A percentile compares a stretch with the other conserved stretches of the same genome.
Evolutionary conservation across 2,797 vertebrate species (phyloP).

Genomic region (Zalophus californianus): DNA sequence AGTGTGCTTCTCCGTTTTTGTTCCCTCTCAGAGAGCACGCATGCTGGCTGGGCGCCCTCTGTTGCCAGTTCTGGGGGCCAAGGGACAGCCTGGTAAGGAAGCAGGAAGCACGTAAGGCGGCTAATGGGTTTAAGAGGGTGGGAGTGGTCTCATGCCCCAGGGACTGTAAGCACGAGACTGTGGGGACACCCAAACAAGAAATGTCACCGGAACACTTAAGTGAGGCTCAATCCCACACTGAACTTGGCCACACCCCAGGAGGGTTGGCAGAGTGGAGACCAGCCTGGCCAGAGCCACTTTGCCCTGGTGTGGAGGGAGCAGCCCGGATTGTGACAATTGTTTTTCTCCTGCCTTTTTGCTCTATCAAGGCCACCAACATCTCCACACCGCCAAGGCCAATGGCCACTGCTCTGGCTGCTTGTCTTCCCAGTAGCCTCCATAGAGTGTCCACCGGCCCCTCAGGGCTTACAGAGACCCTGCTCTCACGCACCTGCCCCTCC

Average conservation of each 20-base stretch:
- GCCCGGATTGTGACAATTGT: background rate
- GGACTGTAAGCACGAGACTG: background rate
- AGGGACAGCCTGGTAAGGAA: slow-evolving; percentile 83
- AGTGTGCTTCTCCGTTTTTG: background rate
- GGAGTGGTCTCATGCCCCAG: background rate
- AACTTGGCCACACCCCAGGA: background rate
- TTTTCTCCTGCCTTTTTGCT: background rate
- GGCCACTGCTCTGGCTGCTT: background rate
- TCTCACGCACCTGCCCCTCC: background rate
- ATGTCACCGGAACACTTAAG: background rate
- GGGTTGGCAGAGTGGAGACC: background rate
- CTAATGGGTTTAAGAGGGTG: background rate
- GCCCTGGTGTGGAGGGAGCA: background rate
- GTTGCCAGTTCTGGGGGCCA: slow-evolving; percentile 85
- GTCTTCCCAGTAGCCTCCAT: background rate
- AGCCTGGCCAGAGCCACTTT: background rate
- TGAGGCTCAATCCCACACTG: background rate
- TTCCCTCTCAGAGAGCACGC: slow-evolving; percentile 83
- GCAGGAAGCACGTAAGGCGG: background rate
- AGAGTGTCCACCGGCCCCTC: background rate
- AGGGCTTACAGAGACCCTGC: background rate
- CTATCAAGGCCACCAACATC: background rate
- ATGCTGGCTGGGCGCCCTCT: slow-evolving; percentile 75
- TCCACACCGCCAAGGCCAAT: background rate
- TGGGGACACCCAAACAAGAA: background rate